These are phyloP conservation scores for Oligia latruncula DNA, from an alignment of 2,888 invertebrate genomes.

Conservation along the genomic window DNA sequence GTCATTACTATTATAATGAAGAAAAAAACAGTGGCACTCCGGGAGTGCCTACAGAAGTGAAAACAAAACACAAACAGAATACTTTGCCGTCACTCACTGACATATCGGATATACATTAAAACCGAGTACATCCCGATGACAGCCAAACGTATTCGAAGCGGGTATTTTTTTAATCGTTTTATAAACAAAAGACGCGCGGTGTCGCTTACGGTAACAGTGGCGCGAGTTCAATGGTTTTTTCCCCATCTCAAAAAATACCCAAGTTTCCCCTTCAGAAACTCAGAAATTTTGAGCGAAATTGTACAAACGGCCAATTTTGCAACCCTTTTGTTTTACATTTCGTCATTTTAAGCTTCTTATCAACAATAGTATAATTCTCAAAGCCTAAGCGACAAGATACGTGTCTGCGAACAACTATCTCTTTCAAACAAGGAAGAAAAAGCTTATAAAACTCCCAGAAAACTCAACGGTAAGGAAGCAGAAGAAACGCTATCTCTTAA, in stretches of 20 bases:
- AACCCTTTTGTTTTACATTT: neutral
- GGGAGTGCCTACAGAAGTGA: too few species aligned
- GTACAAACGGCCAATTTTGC: neutral
- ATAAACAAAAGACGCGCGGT: too few species aligned
- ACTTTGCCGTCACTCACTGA: too few species aligned
- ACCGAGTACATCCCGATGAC: too few species aligned
- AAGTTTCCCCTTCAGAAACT: neutral
- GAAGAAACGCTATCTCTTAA: constrained; percentile 32
- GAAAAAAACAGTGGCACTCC: neutral
- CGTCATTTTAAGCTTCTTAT: neutral
- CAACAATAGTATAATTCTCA: neutral
- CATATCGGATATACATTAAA: too few species aligned
- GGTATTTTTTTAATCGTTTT: too few species aligned
- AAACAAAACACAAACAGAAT: too few species aligned
- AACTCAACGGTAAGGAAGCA: neutral
- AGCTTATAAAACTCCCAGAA: neutral
- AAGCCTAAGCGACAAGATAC: neutral
- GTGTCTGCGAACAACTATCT: neutral
- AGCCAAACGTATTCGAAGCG: too few species aligned
- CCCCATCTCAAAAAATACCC: too few species aligned
- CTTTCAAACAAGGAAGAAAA: constrained; percentile 7
- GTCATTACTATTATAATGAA: neutral
- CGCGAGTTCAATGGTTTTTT: too few species aligned
- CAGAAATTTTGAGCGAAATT: neutral
- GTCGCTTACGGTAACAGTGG: too few species aligned